A percentile compares a stretch with the other conserved stretches of the same genome.
phyloP scores from a whole-genome alignment of 1,140 invertebrate species.

The Hycleus cichorii region DNA sequence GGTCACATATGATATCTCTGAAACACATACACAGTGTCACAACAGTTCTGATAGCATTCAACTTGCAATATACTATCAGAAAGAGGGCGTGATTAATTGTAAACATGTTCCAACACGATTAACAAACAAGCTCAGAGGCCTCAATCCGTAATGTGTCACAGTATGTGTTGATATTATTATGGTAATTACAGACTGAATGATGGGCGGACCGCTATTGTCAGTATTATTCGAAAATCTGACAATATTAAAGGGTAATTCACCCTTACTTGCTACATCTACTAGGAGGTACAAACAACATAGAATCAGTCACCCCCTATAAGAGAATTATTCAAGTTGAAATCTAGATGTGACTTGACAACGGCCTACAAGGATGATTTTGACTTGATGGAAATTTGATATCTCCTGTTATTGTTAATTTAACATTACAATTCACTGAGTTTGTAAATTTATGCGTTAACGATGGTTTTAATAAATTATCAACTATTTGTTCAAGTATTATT shows the following conservation, averaged over 20 bases:
- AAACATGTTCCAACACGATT: constrained; percentile 15
- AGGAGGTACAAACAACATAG: not conserved
- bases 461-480: too few species aligned
- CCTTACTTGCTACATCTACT: not conserved
- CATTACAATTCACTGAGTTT: too few species aligned
- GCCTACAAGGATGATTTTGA: too few species aligned
- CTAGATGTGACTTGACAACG: too few species aligned
- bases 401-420: too few species aligned
- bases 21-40: constrained; percentile 8
- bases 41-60: constrained; percentile 1
- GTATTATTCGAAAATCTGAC: not conserved
- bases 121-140: constrained; percentile 4
- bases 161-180: constrained; percentile 4
- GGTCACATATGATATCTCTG: constrained; percentile 16
- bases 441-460: too few species aligned
- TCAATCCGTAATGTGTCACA: not conserved
- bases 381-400: too few species aligned
- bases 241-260: not conserved
- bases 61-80: not conserved
- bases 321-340: too few species aligned
- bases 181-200: constrained; percentile 4
- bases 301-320: too few species aligned
- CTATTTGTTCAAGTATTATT: too few species aligned
- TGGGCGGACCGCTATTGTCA: not conserved
- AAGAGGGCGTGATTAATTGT: constrained; percentile 20